A percentile compares a stretch with the other conserved stretches of the same genome.
These are phyloP conservation scores for Megalops cyprinoides DNA, from an alignment of 2,797 vertebrate species.

Conservation along the genomic window DNA sequence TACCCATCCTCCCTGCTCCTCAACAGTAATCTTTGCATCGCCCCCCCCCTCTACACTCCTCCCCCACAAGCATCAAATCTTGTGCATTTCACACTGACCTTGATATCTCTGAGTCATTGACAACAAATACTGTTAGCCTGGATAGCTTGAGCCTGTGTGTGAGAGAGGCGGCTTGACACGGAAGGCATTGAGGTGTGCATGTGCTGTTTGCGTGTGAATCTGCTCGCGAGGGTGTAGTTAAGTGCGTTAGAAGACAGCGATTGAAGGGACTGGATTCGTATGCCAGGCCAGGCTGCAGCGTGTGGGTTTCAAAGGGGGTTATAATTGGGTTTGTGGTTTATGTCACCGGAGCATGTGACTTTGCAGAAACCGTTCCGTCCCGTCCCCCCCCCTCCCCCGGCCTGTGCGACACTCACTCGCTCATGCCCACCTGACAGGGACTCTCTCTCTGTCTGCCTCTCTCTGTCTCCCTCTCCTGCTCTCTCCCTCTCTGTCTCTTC, in stretches of 20 bases:
- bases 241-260: neutral
- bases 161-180: too few relatives aligned
- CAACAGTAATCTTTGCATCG: too few relatives aligned
- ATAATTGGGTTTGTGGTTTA: neutral
- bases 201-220: neutral
- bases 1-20: too few relatives aligned
- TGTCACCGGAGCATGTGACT: neutral
- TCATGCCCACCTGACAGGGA: neutral
- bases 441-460: neutral
- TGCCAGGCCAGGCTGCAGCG: too few relatives aligned
- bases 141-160: too few relatives aligned
- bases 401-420: neutral
- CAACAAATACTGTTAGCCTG: too few relatives aligned
- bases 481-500: neutral
- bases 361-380: neutral
- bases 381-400: too few relatives aligned
- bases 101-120: too few relatives aligned
- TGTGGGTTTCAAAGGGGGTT: neutral
- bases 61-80: too few relatives aligned
- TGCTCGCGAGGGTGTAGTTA: neutral
- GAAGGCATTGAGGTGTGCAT: neutral
- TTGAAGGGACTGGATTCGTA: neutral
- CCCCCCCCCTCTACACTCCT: too few relatives aligned
- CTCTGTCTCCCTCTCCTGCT: too few relatives aligned
- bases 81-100: too few relatives aligned